A percentile compares a stretch with the other conserved stretches of the same genome.
Evolutionary conservation across 2,797 vertebrate species (phyloP).

Genomic region (Clarias pachynema): DNA sequence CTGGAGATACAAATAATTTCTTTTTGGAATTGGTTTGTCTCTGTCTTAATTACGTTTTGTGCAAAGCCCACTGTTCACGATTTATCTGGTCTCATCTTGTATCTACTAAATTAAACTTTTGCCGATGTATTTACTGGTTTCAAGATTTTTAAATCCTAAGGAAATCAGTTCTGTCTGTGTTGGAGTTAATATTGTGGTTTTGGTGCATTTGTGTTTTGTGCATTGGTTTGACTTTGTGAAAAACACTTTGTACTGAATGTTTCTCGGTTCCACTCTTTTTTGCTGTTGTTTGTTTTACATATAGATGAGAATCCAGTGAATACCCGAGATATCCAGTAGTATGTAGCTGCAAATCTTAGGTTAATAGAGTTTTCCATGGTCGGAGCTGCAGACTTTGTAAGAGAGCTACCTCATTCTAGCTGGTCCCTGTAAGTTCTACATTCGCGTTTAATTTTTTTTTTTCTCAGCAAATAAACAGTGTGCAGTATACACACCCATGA

Average conservation of each 20-base stretch:
- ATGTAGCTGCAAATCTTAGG: slow-evolving; percentile 43
- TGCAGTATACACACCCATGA: not conserved
- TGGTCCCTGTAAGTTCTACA: slow-evolving; percentile 6
- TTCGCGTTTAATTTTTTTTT: not conserved
- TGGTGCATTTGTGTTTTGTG: not conserved
- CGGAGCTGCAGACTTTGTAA: slow-evolving; percentile 23
- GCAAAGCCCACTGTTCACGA: not conserved
- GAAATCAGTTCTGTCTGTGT: not conserved
- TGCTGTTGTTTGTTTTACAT: slow-evolving; percentile 16
- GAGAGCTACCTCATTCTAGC: slow-evolving; percentile 20
- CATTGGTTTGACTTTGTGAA: slow-evolving; percentile 29
- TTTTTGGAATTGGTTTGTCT: not conserved
- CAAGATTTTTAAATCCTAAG: not conserved
- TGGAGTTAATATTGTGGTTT: not conserved
- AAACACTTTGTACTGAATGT: slow-evolving; percentile 9
- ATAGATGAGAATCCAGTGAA: slow-evolving; percentile 35
- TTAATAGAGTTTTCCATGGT: slow-evolving; percentile 45
- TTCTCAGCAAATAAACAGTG: not conserved
- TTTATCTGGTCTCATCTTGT: not conserved
- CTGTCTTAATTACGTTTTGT: not conserved
- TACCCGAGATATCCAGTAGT: slow-evolving; percentile 21
- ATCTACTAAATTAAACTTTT: not conserved
- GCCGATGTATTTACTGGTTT: not conserved
- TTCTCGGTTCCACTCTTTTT: slow-evolving; percentile 1
- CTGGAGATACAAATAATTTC: not conserved